Base-by-base conservation (phyloP, 1,140 invertebrate genomes). In the Metaphire vulgaris region DNA sequence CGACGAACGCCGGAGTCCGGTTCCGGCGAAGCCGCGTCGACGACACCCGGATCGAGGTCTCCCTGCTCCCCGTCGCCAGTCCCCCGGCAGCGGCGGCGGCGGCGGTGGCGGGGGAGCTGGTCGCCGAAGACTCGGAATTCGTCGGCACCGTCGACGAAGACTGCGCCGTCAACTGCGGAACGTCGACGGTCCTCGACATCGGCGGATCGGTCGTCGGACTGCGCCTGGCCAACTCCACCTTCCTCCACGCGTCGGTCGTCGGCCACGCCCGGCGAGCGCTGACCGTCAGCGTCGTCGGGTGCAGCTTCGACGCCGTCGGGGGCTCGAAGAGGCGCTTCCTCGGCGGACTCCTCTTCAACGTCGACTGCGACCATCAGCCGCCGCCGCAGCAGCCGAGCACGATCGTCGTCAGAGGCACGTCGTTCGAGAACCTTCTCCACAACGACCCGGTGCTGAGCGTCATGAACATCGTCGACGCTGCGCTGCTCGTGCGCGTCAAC, bases 361-460 rank as follows among this genome's bases (percentile, higher is more conserved):
- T 76, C 16, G n/a, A n/a, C n/a, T n/a, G n/a, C n/a, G n/a, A n/a
- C n/a, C n/a, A n/a, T n/a, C n/a, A n/a, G n/a, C 2, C 16, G 12
- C 0, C 71, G 12, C 29, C 29, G 31, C 29, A 2, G 1, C 26
- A 28, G 67, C 6, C 21, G 1, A 76, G 75, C 69, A n/a, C 21
- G 16, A 28, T 76, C 30, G 32, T 26, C 2, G 69, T 72, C 33
- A 33, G 34, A 2, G 70, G 71, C 75, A 33, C 6, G 14, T 21
- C 32, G n/a, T 76, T 76, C 34, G 31, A 30, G 6, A 56, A 76
- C 69, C 75, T 72, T 2, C 30, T 76, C 1, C 28, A 76, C 33
- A 32, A 72, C 75, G 41, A 76, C 41, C 75, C 75, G 12, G 69
- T 76, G 2, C 68, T 71, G 75, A 76, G 75, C 69, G 56, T 76